phyloP scores from a whole-genome alignment of 2,888 invertebrate genomes.

The Hybos culiciformis region DNA sequence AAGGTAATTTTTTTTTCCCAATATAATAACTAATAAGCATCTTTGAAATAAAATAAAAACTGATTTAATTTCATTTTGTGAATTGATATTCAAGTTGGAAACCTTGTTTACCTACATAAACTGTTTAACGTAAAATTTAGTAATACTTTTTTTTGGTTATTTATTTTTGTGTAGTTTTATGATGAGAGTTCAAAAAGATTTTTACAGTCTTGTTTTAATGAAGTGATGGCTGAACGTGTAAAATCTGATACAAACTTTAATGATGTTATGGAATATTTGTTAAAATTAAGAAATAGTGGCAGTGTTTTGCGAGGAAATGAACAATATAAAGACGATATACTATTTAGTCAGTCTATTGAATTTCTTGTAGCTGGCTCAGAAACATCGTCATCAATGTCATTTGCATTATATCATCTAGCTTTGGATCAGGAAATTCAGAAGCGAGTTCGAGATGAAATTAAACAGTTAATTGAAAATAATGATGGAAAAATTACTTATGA shows the following conservation, averaged over 20 bases:
- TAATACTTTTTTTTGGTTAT: too few relatives aligned
- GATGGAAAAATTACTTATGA: conserved; percentile 34
- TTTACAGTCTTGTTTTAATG: conserved; percentile 27
- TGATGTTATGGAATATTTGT: conserved; percentile 32
- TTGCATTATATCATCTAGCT: conserved; percentile 33
- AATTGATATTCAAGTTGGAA: too few relatives aligned
- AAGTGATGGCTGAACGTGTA: conserved; percentile 33
- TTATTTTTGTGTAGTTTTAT: not conserved
- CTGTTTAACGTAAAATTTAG: too few relatives aligned
- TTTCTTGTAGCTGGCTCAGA: conserved; percentile 33
- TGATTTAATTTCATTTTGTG: too few relatives aligned
- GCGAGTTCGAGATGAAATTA: conserved; percentile 34
- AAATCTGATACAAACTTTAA: conserved; percentile 26
- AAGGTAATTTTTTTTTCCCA: too few relatives aligned
- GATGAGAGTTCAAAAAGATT: conserved; percentile 20
- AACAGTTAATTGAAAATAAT: conserved; percentile 24
- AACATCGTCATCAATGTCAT: conserved; percentile 34
- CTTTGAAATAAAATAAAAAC: too few relatives aligned
- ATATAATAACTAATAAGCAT: too few relatives aligned
- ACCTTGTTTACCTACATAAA: too few relatives aligned
- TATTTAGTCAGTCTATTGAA: conserved; percentile 30
- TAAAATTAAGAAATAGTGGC: conserved; percentile 24
- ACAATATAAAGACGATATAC: conserved; percentile 22
- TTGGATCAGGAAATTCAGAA: conserved; percentile 32
- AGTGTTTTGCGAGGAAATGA: conserved; percentile 13